Evolutionary conservation across 1,140 invertebrate species (phyloP).

Genomic region (Spodoptera frugiperda): DNA sequence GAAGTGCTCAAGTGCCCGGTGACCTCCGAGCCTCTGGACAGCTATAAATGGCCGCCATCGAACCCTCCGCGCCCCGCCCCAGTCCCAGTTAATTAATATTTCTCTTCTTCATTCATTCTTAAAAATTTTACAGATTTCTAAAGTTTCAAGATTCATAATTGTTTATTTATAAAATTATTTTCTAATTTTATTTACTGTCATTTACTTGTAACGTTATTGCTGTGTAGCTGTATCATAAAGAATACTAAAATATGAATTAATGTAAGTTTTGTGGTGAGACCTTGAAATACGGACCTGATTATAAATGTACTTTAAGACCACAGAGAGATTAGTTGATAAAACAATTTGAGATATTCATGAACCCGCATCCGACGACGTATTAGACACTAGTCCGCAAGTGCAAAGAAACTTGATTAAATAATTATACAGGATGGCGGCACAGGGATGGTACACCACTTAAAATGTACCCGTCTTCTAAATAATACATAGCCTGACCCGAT

Average conservation of each 20-base stretch:
- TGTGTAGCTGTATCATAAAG: too few relatives aligned
- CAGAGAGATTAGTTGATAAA: too few relatives aligned
- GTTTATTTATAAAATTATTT: slow-evolving; percentile 2
- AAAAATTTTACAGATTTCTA: slow-evolving; percentile 17
- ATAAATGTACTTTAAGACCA: too few relatives aligned
- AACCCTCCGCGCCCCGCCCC: not conserved
- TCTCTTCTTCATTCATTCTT: slow-evolving; percentile 6
- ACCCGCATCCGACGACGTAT: not conserved
- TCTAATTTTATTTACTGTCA: not conserved
- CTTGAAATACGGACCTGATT: too few relatives aligned
- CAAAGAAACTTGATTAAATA: not conserved
- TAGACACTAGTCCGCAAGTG: not conserved
- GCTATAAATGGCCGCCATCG: slow-evolving; percentile 30
- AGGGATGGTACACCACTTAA: not conserved
- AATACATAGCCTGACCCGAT: slow-evolving; percentile 17
- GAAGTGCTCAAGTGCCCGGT: not conserved
- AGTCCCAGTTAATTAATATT: slow-evolving; percentile 35
- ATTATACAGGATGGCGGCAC: not conserved
- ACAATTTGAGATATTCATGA: too few relatives aligned
- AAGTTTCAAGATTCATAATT: slow-evolving; percentile 5
- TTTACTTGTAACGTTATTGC: too few relatives aligned
- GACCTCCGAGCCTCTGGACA: not conserved
- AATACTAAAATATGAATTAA: too few relatives aligned
- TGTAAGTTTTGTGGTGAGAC: too few relatives aligned
- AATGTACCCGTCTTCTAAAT: slow-evolving; percentile 10